Base-by-base conservation (phyloP, 2,888 invertebrate genomes). In the Lutraria lutraria region DNA sequence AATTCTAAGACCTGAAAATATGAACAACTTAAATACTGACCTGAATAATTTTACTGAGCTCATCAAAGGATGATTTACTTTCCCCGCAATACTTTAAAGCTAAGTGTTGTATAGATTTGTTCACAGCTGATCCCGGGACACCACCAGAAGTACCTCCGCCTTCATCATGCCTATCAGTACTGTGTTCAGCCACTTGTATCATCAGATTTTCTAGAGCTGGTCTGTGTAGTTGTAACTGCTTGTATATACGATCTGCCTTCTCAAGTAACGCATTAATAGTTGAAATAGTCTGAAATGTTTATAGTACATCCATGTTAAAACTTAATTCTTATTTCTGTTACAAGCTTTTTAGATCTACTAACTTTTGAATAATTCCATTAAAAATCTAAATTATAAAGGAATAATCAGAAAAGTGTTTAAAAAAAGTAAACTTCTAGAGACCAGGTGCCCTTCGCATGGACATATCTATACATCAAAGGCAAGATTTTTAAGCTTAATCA, bases 41-140 rank as follows among this genome's bases (percentile, higher is more conserved):
- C 97, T 97, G 97, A 88, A 97, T 97, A 76, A 97, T 97, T 94
- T 97, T 97, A 94, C 97, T 99, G 0, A 99, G 97, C 96, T 99
- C 99, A 96, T 99, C 99, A 96, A 99, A 99, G 13, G 99, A 98
- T 10, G 98, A 98, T 96, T 98, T 98, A 96, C 99, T 99, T 95
- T 99, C 99, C 81, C 98, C 98, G 96, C 99, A 99, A 97, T 99
- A 99, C 96, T 98, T 98, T 96, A 99, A 99, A 2, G 99, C 99
- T 72, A 99, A 97, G 93, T 98, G 98, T 96, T 99, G 99, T 94
- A 99, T 99, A 84, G 98, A 98, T 96, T 98, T 98, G 97, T 99
- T 99, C 79, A 99, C 98, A 88, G 93, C 95, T 88, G 94, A 95
- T 0, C 94, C 94, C 34, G 92, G 93, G 8, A 92, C 92, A 4